These are phyloP conservation scores for zebrafish (Danio rerio) DNA, from an alignment of 2,113 vertebrate genomes.

Conservation along the genomic window DNA sequence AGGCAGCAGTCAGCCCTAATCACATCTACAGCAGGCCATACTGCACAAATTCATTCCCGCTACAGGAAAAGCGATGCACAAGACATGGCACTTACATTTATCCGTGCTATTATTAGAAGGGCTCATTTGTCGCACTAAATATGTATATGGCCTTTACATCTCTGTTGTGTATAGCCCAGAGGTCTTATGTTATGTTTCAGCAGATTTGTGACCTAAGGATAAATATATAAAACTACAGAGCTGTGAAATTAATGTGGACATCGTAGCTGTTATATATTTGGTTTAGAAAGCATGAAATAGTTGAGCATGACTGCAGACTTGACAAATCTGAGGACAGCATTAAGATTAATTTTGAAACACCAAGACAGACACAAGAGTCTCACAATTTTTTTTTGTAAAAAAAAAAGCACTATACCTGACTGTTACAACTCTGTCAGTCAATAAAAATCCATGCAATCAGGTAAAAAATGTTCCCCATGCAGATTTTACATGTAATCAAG, in stretches of 20 bases:
- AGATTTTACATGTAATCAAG: background rate
- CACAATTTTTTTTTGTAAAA: too few relatives aligned
- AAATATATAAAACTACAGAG: too few relatives aligned
- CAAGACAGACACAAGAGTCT: too few relatives aligned
- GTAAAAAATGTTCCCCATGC: background rate
- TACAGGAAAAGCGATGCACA: conserved; percentile 26
- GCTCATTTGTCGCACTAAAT: background rate
- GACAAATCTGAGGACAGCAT: too few relatives aligned
- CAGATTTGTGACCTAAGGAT: background rate
- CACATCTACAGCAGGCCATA: conserved; percentile 34
- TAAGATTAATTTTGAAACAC: too few relatives aligned
- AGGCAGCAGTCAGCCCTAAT: conserved; percentile 29
- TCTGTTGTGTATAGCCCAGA: background rate
- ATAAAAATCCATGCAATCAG: too few relatives aligned
- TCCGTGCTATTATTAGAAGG: conserved; percentile 10
- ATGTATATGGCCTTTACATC: conserved; percentile 22
- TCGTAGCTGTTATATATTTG: too few relatives aligned
- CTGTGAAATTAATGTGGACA: too few relatives aligned
- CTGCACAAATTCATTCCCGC: conserved; percentile 30
- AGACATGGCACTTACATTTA: conserved; percentile 54
- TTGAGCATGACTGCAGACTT: too few relatives aligned
- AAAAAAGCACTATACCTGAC: too few relatives aligned
- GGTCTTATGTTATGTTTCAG: background rate
- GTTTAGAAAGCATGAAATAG: too few relatives aligned
- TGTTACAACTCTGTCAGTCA: too few relatives aligned